These are phyloP conservation scores for Amphiprion ocellaris DNA, from an alignment of 2,113 vertebrate species.

Conservation along the genomic window DNA sequence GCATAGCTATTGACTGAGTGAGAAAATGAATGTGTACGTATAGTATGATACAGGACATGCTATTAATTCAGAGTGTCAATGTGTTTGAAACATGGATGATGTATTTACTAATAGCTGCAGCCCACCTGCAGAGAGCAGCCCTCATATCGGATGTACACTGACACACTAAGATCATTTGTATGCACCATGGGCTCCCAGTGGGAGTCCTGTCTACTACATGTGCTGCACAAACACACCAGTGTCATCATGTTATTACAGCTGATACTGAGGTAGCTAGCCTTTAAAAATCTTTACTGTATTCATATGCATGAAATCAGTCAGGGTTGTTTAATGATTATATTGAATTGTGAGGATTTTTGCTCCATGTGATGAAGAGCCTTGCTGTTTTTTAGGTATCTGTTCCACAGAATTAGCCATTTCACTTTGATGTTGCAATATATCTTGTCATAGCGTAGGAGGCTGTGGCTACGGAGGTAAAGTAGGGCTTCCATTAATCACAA, in stretches of 20 bases:
- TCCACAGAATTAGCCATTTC: too few species aligned
- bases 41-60: background rate
- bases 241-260: constrained; percentile 6
- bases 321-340: too few species aligned
- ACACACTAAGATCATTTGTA: constrained; percentile 57
- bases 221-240: constrained; percentile 14
- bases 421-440: too few species aligned
- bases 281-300: background rate
- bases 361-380: too few species aligned
- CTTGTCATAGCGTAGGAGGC: too few species aligned
- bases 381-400: too few species aligned
- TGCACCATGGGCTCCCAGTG: constrained; percentile 34
- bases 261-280: background rate
- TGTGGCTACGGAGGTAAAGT: too few species aligned
- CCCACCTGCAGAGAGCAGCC: constrained; percentile 56
- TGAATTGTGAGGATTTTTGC: too few species aligned
- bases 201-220: constrained; percentile 36
- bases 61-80: constrained; percentile 35
- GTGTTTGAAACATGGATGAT: constrained; percentile 43
- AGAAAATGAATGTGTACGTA: background rate
- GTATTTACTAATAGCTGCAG: constrained; percentile 42
- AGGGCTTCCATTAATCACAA: too few species aligned
- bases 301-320: background rate
- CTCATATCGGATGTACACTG: constrained; percentile 38
- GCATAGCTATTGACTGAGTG: constrained; percentile 31